Evolutionary conservation across 2,888 invertebrate species (phyloP), one percentile per base, ranked within the genome.

Genomic region (Leptothorax acervorum): DNA sequence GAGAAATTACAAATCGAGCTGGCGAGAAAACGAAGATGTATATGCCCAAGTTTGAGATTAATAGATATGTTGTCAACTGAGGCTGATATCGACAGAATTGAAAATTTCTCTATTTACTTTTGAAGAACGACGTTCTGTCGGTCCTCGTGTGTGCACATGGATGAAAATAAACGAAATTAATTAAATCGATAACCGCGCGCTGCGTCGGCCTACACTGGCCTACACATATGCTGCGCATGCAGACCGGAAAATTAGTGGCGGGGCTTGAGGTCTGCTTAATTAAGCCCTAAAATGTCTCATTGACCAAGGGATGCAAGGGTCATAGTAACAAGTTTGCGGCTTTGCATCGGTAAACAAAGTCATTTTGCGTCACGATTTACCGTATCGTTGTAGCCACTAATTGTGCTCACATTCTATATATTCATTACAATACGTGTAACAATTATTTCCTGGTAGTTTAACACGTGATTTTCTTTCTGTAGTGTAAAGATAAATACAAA

Each of bases 231-330:
- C 31, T n/a, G 55, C 31, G 31, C 1, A 28, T 48, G 57, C 23
- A 65, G 82, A 70, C 35, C 82, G 45, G 73, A 82, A 74, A 66
- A 85, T 83, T 63, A 83, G 83, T 68, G 68, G 71, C 74, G 78
- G 35, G 57, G 81, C 39, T 81, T 42, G 83, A 65, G 83, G 86
- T 87, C 74, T 73, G 84, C 68, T 86, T 90, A 88, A 90, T 89
- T 90, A 90, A 88, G 83, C 71, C 73, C 51, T 53, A 45, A 65
- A 83, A 89, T 83, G 83, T 82, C 81, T 88, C 68, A 31, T 39
- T 63, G 65, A 42, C 42, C 73, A 86, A 85, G 35, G 35, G 6
- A 35, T 70, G 62, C 53, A 42, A 57, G 31, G 51, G 75, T 85
- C 82, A 76, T 68, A 62, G 84, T 82, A 78, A 66, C 71, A 83